Conservation (phyloP, 2,113 vertebrate genomes). For the Syngnathus scovelli region DNA sequence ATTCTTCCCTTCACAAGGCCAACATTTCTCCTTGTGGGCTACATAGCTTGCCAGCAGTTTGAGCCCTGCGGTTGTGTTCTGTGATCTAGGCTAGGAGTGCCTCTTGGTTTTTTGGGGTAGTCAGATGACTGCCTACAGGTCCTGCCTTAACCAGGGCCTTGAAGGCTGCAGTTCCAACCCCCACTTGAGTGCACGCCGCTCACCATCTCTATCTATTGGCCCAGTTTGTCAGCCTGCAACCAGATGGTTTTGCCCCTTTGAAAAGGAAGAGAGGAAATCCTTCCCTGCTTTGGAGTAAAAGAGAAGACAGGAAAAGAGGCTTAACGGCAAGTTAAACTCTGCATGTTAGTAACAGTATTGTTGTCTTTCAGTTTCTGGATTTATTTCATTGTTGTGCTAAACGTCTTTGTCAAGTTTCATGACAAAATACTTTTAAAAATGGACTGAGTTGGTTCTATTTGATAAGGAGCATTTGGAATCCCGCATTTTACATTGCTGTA, state of each 20-base stretch:
- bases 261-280: conserved; percentile 52
- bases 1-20: conserved; percentile 1
- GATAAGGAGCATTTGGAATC: neutral
- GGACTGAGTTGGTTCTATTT: neutral
- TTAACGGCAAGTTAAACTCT: conserved; percentile 18
- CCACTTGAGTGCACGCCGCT: conserved; percentile 7
- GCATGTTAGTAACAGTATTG: conserved; percentile 11
- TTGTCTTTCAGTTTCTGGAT: neutral
- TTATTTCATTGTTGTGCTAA: neutral
- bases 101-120: conserved; percentile 35
- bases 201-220: conserved; percentile 26
- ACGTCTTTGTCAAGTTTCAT: neutral
- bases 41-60: conserved; percentile 20
- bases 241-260: conserved; percentile 66
- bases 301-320: conserved; percentile 27
- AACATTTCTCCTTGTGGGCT: conserved; percentile 17
- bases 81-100: conserved; percentile 46
- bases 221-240: conserved; percentile 48
- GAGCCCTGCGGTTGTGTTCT: conserved; percentile 40
- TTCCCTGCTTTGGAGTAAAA: conserved; percentile 29
- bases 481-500: conserved; percentile 1
- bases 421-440: neutral
- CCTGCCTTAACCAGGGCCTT: conserved; percentile 38
- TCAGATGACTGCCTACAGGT: conserved; percentile 59
- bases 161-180: conserved; percentile 55